Evolutionary conservation across 1,140 invertebrate genomes (phyloP), one percentile per base, ranked within the genome.

Genomic region (Atta cephalotes): DNA sequence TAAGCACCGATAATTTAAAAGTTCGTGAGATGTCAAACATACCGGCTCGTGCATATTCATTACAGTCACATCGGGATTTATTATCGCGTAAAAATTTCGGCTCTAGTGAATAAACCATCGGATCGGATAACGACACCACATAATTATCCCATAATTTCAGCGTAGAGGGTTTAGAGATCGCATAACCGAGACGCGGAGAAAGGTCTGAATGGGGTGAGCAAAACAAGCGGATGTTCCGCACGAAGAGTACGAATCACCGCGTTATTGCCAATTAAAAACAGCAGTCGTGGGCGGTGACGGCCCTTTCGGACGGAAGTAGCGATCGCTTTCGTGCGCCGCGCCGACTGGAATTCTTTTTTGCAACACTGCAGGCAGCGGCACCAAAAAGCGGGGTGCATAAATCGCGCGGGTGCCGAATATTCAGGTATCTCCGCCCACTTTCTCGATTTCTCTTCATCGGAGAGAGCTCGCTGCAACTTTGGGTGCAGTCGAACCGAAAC

Each of bases 331-430:
- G 89, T 89, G 89, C 66, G 35, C 71, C 85, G 85, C 66, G 35
- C 71, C 85, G 85, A 28, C 21, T 21, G 65, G 71, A 90, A 90
- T 89, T 78, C 45, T 58, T 53, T n/a, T 63, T 31, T 65, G 68
- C 28, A 49, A 12, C 9, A 21, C 35, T 49, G 51, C 18, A 74
- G 65, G 65, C 16, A 10, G 28, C 45, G 78, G 66, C 68, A 12
- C 51, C 77, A 51, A 25, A 56, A n/a, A 21, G 35, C 51, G 77
- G 89, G 90, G 81, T 92, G 87, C 89, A 91, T 89, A 91, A 91
- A 90, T 91, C 89, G 65, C 14, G 51, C 79, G 89, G 58, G 31
- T 90, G 87, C 86, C 90, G 70, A 92, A 92, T 89, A 78, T 89
- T 87, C 66, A 58, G 66, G 6, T 31, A 58, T 25, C n/a, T 35